Evolutionary conservation across 2,797 vertebrate genomes (phyloP).

Genomic region (Bradypodion pumilum): DNA sequence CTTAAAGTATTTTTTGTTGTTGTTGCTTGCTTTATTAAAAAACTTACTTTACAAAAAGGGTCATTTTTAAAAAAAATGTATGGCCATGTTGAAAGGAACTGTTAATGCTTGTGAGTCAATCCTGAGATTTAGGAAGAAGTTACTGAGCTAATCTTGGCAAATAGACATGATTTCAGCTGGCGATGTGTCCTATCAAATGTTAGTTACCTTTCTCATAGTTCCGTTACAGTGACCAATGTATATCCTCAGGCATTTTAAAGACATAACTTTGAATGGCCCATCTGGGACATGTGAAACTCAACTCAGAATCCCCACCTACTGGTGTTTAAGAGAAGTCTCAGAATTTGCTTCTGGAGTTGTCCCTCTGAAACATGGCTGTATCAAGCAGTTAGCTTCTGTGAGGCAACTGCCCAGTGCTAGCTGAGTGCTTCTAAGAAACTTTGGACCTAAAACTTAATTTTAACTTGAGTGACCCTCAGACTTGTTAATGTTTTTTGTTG

Average conservation of each 20-base stretch:
- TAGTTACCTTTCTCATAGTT: slow-evolving; percentile 12
- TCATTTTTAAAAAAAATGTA: neutral
- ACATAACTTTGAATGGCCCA: slow-evolving; percentile 20
- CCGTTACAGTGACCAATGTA: neutral
- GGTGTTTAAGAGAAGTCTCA: slow-evolving; percentile 19
- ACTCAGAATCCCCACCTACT: slow-evolving; percentile 15
- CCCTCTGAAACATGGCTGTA: slow-evolving; percentile 25
- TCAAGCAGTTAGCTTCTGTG: slow-evolving; percentile 3
- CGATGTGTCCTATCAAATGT: slow-evolving; percentile 14
- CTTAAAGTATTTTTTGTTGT: slow-evolving; percentile 39
- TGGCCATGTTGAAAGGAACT: slow-evolving; percentile 48
- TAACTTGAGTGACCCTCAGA: slow-evolving; percentile 15
- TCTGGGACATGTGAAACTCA: slow-evolving; percentile 3
- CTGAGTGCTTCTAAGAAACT: slow-evolving; percentile 23
- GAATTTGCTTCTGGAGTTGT: slow-evolving; percentile 9
- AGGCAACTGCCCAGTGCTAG: slow-evolving; percentile 41
- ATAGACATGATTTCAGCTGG: slow-evolving; percentile 48
- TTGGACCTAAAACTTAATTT: neutral
- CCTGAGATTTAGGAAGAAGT: slow-evolving; percentile 43
- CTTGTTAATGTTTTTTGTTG: neutral
- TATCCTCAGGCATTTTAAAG: slow-evolving; percentile 13
- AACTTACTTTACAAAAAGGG: slow-evolving; percentile 46
- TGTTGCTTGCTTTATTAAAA: slow-evolving; percentile 56
- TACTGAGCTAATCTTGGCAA: slow-evolving; percentile 50
- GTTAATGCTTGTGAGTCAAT: slow-evolving; percentile 57